These are phyloP conservation scores for Choristoneura fumiferana DNA, from an alignment of 1,140 invertebrate genomes.

Conservation along the genomic window DNA sequence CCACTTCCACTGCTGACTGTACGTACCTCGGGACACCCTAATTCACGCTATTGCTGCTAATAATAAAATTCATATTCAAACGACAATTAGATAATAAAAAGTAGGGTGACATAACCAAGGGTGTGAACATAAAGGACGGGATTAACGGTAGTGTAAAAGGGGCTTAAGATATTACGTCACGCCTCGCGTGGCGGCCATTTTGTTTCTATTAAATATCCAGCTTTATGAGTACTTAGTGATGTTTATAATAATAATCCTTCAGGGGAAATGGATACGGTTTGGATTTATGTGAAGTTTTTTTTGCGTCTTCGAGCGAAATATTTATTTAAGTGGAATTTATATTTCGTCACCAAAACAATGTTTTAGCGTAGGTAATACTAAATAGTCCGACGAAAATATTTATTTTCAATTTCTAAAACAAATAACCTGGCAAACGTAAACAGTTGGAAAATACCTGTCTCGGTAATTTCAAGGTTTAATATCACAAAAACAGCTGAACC, in stretches of 20 bases:
- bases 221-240: constrained; percentile 20
- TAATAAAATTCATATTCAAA: too few relatives aligned
- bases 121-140: constrained; percentile 42
- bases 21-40: too few relatives aligned
- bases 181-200: constrained; percentile 46
- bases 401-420: too few relatives aligned
- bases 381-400: too few relatives aligned
- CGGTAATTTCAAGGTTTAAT: too few relatives aligned
- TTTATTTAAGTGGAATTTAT: neutral
- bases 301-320: neutral
- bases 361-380: neutral
- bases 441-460: too few relatives aligned
- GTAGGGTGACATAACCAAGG: constrained; percentile 58
- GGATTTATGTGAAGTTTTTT: neutral
- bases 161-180: constrained; percentile 68
- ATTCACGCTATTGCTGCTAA: too few relatives aligned
- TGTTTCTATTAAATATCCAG: constrained; percentile 52
- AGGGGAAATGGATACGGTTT: constrained; percentile 2
- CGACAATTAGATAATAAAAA: constrained; percentile 8
- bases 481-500: too few relatives aligned
- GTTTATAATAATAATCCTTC: constrained; percentile 17
- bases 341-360: neutral
- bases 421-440: too few relatives aligned
- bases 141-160: constrained; percentile 45
- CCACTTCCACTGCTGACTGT: too few relatives aligned